Conservation (phyloP, 35 echinoderm and acorn worm species). For the Hemicentrotus pulcherrimus region DNA sequence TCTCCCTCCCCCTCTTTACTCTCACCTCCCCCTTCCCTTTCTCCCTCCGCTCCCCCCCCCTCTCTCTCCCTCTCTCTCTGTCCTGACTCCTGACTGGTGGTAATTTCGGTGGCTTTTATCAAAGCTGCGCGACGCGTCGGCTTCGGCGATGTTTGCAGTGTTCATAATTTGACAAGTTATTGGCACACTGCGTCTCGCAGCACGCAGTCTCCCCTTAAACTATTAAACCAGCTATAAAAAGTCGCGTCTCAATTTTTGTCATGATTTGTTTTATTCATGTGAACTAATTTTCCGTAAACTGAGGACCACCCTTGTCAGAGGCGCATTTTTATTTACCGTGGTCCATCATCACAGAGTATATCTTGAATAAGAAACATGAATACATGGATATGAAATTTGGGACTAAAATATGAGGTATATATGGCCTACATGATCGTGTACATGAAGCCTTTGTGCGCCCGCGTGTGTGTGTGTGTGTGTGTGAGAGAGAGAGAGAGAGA, state of each 20-base stretch:
- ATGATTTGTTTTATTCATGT: not conserved
- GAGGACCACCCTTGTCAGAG: not conserved
- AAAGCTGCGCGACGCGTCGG: not conserved
- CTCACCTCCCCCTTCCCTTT: not conserved
- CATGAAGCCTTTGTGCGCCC: too few species aligned
- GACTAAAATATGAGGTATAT: too few species aligned
- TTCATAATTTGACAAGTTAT: not conserved
- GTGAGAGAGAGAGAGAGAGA: too few species aligned
- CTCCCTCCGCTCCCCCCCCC: not conserved
- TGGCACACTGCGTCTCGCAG: not conserved
- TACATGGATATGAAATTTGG: too few species aligned
- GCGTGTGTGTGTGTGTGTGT: too few species aligned
- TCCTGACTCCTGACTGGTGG: not conserved
- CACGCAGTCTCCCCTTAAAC: not conserved
- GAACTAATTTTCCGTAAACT: not conserved
- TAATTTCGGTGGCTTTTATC: slow-evolving; percentile 12
- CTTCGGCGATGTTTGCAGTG: not conserved
- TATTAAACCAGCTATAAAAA: not conserved
- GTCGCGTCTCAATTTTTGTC: not conserved
- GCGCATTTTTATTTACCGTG: not conserved
- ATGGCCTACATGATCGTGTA: too few species aligned
- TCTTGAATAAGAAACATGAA: too few species aligned
- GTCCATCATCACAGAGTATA: not conserved
- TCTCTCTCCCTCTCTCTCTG: not conserved
- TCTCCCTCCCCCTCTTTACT: not conserved